Evolutionary conservation across 2,797 vertebrate species (phyloP).

Genomic region (Pseudotriccus pelzelni): DNA sequence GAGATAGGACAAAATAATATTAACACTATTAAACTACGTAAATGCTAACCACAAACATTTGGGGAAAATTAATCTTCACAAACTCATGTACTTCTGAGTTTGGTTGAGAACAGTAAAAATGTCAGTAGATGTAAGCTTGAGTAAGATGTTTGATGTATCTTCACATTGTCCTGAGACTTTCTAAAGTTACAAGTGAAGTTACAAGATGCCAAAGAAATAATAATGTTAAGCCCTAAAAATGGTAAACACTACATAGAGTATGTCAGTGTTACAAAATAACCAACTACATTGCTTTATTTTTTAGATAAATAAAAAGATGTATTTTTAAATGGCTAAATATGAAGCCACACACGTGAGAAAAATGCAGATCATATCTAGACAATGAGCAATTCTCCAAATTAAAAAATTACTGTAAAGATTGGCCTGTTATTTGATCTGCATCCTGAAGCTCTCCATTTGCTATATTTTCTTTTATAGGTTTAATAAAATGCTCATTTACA

Average conservation of each 20-base stretch:
- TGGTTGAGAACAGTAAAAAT: not conserved
- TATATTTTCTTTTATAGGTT: not conserved
- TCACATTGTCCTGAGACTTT: not conserved
- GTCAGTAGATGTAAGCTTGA: not conserved
- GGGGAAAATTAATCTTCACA: not conserved
- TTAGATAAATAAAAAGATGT: not conserved
- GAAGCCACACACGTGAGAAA: not conserved
- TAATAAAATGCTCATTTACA: not conserved
- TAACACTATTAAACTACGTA: not conserved
- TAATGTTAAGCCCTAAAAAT: not conserved
- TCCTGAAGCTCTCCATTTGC: not conserved
- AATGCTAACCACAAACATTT: not conserved
- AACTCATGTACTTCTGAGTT: not conserved
- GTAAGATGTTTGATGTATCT: not conserved
- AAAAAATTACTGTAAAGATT: not conserved
- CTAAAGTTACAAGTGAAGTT: not conserved
- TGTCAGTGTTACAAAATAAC: not conserved
- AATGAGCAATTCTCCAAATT: not conserved
- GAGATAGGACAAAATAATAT: slow-evolving; percentile 37
- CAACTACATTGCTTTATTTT: not conserved
- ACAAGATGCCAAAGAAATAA: not conserved
- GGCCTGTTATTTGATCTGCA: not conserved
- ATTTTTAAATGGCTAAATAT: not conserved
- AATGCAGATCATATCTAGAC: not conserved
- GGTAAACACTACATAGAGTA: not conserved